A percentile compares a stretch with the other conserved stretches of the same genome.
Evolutionary conservation across 2,797 vertebrate genomes (phyloP).

Genomic region (Gymnodraco acuticeps): DNA sequence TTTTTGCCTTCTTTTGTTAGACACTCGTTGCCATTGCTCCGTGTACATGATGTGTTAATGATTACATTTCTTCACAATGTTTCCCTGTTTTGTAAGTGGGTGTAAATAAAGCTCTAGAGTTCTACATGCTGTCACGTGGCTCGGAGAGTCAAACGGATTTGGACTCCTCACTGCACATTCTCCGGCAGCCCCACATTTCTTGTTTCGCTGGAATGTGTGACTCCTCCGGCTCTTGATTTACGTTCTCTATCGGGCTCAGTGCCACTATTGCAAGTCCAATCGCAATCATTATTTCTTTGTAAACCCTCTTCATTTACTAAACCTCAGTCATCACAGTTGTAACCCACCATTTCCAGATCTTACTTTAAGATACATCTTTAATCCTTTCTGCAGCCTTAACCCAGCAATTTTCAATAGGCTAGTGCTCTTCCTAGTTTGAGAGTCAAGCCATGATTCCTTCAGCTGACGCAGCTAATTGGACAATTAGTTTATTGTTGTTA

Average conservation of each 20-base stretch:
- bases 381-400: not conserved
- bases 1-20: not conserved
- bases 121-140: slow-evolving; percentile 55
- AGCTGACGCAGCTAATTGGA: slow-evolving; percentile 58
- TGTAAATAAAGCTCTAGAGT: slow-evolving; percentile 12
- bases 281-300: not conserved
- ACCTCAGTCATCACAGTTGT: not conserved
- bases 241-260: slow-evolving; percentile 10
- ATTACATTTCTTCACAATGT: slow-evolving; percentile 11
- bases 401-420: not conserved
- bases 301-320: not conserved
- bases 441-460: slow-evolving; percentile 32
- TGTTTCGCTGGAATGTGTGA: slow-evolving; percentile 49
- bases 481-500: slow-evolving; percentile 56
- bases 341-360: not conserved
- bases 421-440: slow-evolving; percentile 22
- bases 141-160: slow-evolving; percentile 53
- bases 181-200: slow-evolving; percentile 43
- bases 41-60: slow-evolving; percentile 9
- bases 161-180: slow-evolving; percentile 56
- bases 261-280: slow-evolving; percentile 14
- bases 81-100: slow-evolving; percentile 22
- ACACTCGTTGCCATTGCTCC: not conserved
- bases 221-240: slow-evolving; percentile 30
- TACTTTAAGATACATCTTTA: not conserved